Base-by-base conservation (phyloP, 92 coral and sea anemone species). In the Pocillopora grandis region DNA sequence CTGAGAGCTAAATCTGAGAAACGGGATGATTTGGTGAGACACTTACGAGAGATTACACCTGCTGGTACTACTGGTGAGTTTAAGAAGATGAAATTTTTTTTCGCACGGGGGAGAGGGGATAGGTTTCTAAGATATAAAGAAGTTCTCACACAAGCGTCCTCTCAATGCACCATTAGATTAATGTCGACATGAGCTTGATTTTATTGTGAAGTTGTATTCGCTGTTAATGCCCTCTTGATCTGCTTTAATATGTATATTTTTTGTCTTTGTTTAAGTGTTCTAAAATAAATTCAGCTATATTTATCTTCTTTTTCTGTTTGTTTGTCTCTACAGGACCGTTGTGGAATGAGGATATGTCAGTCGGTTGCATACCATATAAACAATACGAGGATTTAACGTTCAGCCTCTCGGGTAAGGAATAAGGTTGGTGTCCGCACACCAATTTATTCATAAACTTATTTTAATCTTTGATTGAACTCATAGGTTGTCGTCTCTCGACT, bases 41-140 rank as follows among this genome's bases (percentile, higher is more conserved):
- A 73, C 62, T 73, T 73, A 58, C 55, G 77, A 19, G 23, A 23
- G 4, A 73, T 73, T 12, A 13, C 77, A 52, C 37, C 77, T 55
- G 62, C 77, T 62, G 77, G 62, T 2, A 73, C 62, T 52, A 73
- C 62, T 2, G 77, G 77, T 73, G 62, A 20, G 48, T 73, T 1
- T 63, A 0, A 42, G 52, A 42, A 42, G 52, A 42, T 42, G 52
- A 42, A 0, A 3, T 42, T 42, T 3, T 42, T 42, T 42, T 42
- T 42, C 52, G 8, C 52, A 7, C 52, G 0, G 52, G 49, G 8
- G 52, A 7, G 52, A 2, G 8, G 4, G 52, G 7, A 42, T 3
- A 42, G 52, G 52, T 42, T 42, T 42, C 52, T 42, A 42, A 42
- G 49, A 42, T 7, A 42, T 42, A 42, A 42, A 42, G 49, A 42